Conservation (phyloP, 2,797 vertebrate species). For the Gastrophryne carolinensis region DNA sequence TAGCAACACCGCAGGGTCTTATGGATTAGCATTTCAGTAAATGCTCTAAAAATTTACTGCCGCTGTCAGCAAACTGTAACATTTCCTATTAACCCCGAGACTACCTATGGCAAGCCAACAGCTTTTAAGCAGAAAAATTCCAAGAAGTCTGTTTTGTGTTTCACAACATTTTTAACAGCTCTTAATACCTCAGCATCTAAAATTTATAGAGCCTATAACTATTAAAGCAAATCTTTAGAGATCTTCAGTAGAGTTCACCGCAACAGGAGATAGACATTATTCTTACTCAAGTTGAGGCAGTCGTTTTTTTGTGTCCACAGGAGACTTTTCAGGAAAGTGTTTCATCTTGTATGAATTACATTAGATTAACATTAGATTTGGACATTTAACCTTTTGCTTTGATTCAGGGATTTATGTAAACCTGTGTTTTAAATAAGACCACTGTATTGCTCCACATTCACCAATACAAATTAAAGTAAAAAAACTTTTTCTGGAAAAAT, state of each 20-base stretch:
- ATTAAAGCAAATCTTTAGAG: constrained; percentile 49
- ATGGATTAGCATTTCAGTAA: constrained; percentile 24
- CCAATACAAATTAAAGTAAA: no score
- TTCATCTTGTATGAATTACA: neutral
- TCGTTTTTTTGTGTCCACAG: neutral
- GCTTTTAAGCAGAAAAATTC: constrained; percentile 20
- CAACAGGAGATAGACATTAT: neutral
- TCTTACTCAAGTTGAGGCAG: neutral
- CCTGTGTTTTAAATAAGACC: no score
- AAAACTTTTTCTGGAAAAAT: no score
- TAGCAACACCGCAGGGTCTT: neutral
- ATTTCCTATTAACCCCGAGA: constrained; percentile 19
- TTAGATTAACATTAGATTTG: no score
- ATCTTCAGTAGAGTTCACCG: constrained; percentile 51
- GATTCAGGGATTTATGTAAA: no score
- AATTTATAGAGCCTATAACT: constrained; percentile 51
- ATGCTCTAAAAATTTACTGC: constrained; percentile 22
- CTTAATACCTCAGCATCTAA: neutral
- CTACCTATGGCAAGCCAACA: constrained; percentile 15
- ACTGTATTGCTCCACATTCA: no score
- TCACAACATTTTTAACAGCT: constrained; percentile 39
- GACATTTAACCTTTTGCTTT: no score
- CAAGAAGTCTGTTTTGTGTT: constrained; percentile 3
- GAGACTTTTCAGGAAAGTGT: neutral
- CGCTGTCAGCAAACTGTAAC: neutral